Conservation (phyloP, 92 coral and sea anemone genomes). For the Porites divaricata region DNA sequence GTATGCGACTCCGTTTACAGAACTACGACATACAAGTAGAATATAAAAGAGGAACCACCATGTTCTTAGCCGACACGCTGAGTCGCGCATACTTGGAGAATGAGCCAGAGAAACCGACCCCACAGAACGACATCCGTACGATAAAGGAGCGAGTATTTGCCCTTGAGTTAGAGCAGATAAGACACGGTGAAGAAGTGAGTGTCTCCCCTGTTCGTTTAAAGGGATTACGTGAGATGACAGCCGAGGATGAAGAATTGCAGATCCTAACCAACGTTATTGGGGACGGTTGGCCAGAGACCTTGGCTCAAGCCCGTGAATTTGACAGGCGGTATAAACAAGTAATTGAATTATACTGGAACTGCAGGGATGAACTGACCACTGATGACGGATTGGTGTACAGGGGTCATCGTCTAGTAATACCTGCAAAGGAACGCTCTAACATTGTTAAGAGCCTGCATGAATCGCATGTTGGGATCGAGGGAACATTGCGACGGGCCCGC, state of each 20-base stretch:
- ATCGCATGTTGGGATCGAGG: too few relatives aligned
- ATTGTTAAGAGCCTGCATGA: too few relatives aligned
- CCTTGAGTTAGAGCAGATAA: constrained; percentile 35
- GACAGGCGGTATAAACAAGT: constrained; percentile 35
- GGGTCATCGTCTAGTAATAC: constrained; percentile 45
- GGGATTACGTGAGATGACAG: constrained; percentile 26
- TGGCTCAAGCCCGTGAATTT: constrained; percentile 18
- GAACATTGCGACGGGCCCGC: too few relatives aligned
- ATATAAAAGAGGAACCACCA: constrained; percentile 42
- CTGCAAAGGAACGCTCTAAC: constrained; percentile 26
- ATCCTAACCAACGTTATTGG: constrained; percentile 30
- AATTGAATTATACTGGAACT: constrained; percentile 40
- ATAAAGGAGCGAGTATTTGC: constrained; percentile 24
- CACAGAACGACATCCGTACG: constrained; percentile 12
- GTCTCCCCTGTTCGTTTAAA: constrained; percentile 15
- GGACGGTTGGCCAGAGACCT: constrained; percentile 46
- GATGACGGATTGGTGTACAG: constrained; percentile 48
- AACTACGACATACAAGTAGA: constrained; percentile 49
- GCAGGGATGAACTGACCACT: constrained; percentile 53
- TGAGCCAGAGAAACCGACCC: not conserved
- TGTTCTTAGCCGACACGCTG: constrained; percentile 26
- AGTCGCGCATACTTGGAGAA: constrained; percentile 23
- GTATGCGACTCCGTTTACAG: constrained; percentile 55
- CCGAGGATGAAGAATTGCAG: constrained; percentile 38
- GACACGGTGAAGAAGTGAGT: constrained; percentile 25